phyloP scores from a whole-genome alignment of 2,797 vertebrate genomes.

The Lacerta agilis region DNA sequence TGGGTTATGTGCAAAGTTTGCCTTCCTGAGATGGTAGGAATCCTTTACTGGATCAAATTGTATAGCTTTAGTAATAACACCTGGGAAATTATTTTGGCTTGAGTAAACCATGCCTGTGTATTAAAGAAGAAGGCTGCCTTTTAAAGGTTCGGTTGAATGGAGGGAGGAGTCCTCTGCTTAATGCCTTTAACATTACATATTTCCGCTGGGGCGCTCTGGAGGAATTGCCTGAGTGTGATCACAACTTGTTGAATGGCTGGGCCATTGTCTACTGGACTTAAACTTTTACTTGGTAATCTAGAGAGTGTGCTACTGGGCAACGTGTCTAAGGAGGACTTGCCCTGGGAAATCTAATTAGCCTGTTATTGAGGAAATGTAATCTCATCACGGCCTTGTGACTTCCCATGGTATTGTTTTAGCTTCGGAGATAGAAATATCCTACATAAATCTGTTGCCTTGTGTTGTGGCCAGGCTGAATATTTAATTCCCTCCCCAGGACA shows the following conservation, averaged over 20 bases:
- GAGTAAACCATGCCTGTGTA: neutral
- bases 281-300: neutral
- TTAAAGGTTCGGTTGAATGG: neutral
- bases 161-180: neutral
- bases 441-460: neutral
- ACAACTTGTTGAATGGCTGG: neutral
- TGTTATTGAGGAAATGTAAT: conserved; percentile 19
- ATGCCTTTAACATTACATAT: neutral
- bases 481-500: conserved; percentile 82
- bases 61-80: neutral
- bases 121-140: neutral
- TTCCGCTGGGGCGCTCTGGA: neutral
- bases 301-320: neutral
- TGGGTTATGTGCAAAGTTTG: neutral
- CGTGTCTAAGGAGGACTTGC: neutral
- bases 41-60: neutral
- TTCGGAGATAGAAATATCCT: neutral
- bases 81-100: neutral
- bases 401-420: neutral
- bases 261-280: neutral
- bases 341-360: neutral
- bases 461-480: neutral
- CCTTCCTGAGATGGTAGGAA: too few species aligned
- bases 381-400: neutral
- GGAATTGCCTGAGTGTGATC: neutral